phyloP scores from a whole-genome alignment of 2,113 vertebrate genomes.

The Andinoacara biseriatus region DNA sequence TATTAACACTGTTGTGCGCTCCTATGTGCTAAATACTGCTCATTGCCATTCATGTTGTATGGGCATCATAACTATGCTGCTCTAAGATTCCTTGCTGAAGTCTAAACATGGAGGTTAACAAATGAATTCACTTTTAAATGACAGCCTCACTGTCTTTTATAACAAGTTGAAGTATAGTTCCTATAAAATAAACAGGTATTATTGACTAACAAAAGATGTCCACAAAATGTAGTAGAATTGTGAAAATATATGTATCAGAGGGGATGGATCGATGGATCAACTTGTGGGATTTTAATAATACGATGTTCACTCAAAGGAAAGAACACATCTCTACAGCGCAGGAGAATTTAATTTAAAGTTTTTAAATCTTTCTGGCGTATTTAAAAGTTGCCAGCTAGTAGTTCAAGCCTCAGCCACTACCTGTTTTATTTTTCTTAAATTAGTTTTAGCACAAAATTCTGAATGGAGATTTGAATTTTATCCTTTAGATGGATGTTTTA shows the following conservation, averaged over 20 bases:
- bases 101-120: neutral
- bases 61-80: neutral
- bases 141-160: neutral
- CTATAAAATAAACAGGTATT: too few species aligned
- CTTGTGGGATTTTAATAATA: too few species aligned
- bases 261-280: too few species aligned
- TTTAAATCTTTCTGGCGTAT: neutral
- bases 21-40: constrained; percentile 66
- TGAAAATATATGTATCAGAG: too few species aligned
- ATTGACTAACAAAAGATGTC: neutral
- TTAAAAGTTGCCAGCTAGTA: neutral
- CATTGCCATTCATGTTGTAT: constrained; percentile 42
- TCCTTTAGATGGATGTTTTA: constrained; percentile 64
- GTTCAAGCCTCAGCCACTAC: neutral
- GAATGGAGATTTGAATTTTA: constrained; percentile 11
- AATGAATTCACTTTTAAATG: constrained; percentile 4
- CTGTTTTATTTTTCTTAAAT: neutral
- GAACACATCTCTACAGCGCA: too few species aligned
- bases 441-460: neutral
- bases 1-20: constrained; percentile 83
- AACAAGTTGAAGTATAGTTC: neutral
- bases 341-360: neutral
- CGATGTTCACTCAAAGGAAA: too few species aligned
- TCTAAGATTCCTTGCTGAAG: constrained; percentile 5
- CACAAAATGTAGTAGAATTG: too few species aligned